phyloP scores from a whole-genome alignment of 2,113 vertebrate species.

The Gobio gobio region DNA sequence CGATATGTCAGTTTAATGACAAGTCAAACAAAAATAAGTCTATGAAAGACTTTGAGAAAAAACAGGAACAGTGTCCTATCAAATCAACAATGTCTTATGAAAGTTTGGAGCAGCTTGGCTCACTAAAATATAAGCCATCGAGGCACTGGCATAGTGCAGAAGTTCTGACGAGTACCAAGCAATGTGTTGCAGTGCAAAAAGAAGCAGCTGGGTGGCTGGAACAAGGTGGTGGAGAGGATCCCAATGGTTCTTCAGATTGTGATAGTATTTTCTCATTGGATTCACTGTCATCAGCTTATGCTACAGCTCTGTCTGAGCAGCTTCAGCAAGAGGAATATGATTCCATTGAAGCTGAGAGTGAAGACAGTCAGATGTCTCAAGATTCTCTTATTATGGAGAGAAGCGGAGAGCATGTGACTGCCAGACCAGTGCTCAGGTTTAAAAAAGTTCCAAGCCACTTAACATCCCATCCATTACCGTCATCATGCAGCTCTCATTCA shows the following conservation, averaged over 20 bases:
- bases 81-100: constrained; percentile 77
- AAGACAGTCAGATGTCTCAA: constrained; percentile 89
- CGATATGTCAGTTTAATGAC: constrained; percentile 57
- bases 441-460: constrained; percentile 53
- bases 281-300: constrained; percentile 86
- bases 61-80: constrained; percentile 61
- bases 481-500: constrained; percentile 61
- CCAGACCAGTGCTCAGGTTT: constrained; percentile 30
- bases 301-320: constrained; percentile 72
- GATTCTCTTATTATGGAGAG: constrained; percentile 81
- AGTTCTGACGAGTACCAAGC: constrained; percentile 69
- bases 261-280: constrained; percentile 91
- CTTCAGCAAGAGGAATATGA: constrained; percentile 71
- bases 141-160: constrained; percentile 83
- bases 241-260: constrained; percentile 80
- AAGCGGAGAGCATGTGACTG: constrained; percentile 41
- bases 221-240: constrained; percentile 62
- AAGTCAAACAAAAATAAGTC: constrained; percentile 62
- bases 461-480: constrained; percentile 33
- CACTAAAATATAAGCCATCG: constrained; percentile 48
- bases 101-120: constrained; percentile 74
- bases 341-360: constrained; percentile 83
- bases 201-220: constrained; percentile 65
- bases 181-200: constrained; percentile 63
- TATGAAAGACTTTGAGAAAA: constrained; percentile 60